These are phyloP conservation scores for Myotis brandtii DNA, from an alignment of 2,113 vertebrate species.

Conservation along the genomic window DNA sequence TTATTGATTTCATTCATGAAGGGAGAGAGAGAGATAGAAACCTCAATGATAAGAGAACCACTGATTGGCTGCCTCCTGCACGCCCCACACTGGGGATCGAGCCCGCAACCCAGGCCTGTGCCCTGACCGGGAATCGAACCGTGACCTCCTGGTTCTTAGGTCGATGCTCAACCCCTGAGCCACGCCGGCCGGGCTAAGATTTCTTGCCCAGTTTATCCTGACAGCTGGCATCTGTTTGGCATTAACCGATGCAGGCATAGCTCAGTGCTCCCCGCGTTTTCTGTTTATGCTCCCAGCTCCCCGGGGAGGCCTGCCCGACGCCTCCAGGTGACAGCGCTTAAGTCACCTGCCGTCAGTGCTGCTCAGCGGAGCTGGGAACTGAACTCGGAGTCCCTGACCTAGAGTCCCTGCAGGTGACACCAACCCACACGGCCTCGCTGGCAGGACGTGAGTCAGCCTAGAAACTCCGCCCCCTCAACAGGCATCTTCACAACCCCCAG, in stretches of 20 bases:
- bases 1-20: too few species aligned
- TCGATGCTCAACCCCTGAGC: accelerated
- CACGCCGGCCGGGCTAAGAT: neutral
- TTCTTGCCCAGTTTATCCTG: accelerated
- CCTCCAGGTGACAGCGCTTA: neutral
- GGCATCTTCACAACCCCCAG: neutral
- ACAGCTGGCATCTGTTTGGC: accelerated
- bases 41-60: too few species aligned
- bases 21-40: too few species aligned
- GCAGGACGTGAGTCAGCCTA: neutral
- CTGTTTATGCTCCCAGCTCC: accelerated
- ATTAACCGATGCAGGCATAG: accelerated
- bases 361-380: neutral
- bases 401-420: accelerated
- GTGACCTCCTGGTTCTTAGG: too few species aligned
- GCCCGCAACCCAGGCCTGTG: too few species aligned
- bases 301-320: accelerated
- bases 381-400: neutral
- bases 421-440: accelerated
- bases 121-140: too few species aligned
- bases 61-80: too few species aligned
- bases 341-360: neutral
- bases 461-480: neutral
- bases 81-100: too few species aligned
- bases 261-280: accelerated